Percentiles rank a stretch among this genome's conserved stretches.
Conservation (phyloP, 2,113 vertebrate genomes). For the Tupaia chinensis region DNA sequence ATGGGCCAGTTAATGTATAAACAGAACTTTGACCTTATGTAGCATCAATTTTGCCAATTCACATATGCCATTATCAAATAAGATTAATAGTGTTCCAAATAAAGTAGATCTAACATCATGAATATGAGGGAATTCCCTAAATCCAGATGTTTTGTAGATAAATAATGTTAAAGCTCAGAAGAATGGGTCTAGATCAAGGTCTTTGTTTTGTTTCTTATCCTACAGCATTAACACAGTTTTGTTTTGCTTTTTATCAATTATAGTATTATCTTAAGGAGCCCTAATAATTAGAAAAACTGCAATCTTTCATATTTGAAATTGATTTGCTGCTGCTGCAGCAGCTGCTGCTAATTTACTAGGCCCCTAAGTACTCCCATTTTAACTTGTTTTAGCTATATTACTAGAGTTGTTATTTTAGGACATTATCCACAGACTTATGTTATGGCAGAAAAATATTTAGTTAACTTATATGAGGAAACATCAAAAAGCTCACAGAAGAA, state of each 20-base stretch:
- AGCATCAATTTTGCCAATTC: slow-evolving; percentile 33
- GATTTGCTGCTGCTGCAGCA: not conserved
- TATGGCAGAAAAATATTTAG: not conserved
- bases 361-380: slow-evolving; percentile 14
- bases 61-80: slow-evolving; percentile 41
- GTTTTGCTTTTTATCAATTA: slow-evolving; percentile 28
- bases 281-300: slow-evolving; percentile 37
- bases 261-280: slow-evolving; percentile 29
- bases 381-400: not conserved
- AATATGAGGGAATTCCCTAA: slow-evolving; percentile 17
- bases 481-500: no score
- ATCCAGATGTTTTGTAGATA: slow-evolving; percentile 30
- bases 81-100: slow-evolving; percentile 39
- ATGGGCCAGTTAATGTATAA: slow-evolving; percentile 26
- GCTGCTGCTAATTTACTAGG: slow-evolving; percentile 65
- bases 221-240: slow-evolving; percentile 17
- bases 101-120: slow-evolving; percentile 56
- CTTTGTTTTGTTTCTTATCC: slow-evolving; percentile 39
- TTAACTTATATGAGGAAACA: not conserved
- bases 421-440: slow-evolving; percentile 13
- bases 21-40: slow-evolving; percentile 5
- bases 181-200: not conserved
- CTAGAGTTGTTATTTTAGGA: slow-evolving; percentile 23
- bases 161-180: slow-evolving; percentile 49
- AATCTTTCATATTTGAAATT: slow-evolving; percentile 55